Evolutionary conservation across 1,140 invertebrate species (phyloP), one percentile per base, ranked within the genome.

Genomic region (Octopus sinensis): DNA sequence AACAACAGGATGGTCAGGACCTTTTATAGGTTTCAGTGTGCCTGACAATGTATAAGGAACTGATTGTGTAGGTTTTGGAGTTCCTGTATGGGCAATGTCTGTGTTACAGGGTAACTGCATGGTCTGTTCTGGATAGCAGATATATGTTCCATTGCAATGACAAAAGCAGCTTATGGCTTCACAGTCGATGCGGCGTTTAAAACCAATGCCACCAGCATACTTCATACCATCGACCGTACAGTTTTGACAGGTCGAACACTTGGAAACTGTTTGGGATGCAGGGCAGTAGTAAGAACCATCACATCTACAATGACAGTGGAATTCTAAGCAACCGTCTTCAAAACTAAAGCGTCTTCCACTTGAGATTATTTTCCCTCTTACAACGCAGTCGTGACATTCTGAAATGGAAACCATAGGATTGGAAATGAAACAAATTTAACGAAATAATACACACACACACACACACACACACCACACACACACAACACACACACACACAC

Each of bases 81-180:
- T 23, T 73, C 6, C 68, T 10, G 13, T 10, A 17, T 73, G 7
- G 5, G 68, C 17, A 13, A 17, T 10, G 6, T 73, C 30, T 23
- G 17, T 5, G 17, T 13, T 23, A 73, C 68, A 73, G 4, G 68
- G 68, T 23, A 73, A 23, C 13, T n/a, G 1, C 5, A 17, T 13
- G 5, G 17, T 73, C 76, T 51, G 23, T 9, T 77, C 83, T 10
- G 81, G 53, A 7, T 84, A 85, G 62, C 87, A 88, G 4, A 82
- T 83, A 53, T 56, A 85, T 0, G 85, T 84, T 12, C 87, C 87
- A 79, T 88, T 85, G 78, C 87, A 88, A 53, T 82, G 81, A 79
- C 87, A 88, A n/a, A 85, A 79, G 79, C 87, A 88, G 30, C 83
- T 84, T 53, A 79, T 83, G 10, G 53, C 73, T 12, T 80, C 83